Conservation (phyloP, 2,888 invertebrate genomes). For the Cenopis cana region DNA sequence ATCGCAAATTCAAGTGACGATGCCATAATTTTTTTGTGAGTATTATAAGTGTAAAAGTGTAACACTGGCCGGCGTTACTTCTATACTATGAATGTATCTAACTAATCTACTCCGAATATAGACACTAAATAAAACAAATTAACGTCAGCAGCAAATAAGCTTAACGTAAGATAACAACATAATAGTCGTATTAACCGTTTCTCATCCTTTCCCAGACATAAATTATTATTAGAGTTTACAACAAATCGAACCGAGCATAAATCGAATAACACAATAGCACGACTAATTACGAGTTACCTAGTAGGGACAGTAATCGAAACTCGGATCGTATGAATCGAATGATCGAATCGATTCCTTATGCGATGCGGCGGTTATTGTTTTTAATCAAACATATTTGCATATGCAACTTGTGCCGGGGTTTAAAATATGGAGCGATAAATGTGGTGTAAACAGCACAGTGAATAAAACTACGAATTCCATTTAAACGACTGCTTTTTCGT, state of each 20-base stretch:
- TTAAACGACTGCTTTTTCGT: not conserved
- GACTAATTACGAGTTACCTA: constrained; percentile 45
- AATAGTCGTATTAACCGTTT: constrained; percentile 19
- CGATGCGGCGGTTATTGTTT: constrained; percentile 38
- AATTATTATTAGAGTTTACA: constrained; percentile 43
- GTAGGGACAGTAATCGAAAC: constrained; percentile 44
- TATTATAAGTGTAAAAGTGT: too few relatives aligned
- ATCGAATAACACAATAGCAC: constrained; percentile 42
- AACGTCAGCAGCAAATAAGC: not conserved
- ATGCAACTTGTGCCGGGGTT: constrained; percentile 27
- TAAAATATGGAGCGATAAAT: constrained; percentile 33
- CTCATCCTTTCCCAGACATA: constrained; percentile 28
- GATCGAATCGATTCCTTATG: constrained; percentile 45
- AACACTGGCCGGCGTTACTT: too few relatives aligned
- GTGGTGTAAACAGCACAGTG: constrained; percentile 14
- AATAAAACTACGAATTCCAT: constrained; percentile 16
- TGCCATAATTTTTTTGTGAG: too few relatives aligned
- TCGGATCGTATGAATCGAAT: constrained; percentile 41
- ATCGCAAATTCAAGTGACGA: too few relatives aligned
- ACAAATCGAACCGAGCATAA: constrained; percentile 38
- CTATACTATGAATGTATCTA: too few relatives aligned
- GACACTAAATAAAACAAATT: not conserved
- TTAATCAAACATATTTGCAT: constrained; percentile 42
- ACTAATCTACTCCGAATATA: not conserved
- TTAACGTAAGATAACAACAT: constrained; percentile 18